A percentile compares a stretch with the other conserved stretches of the same genome.
Evolutionary conservation across 1,140 invertebrate species (phyloP).

Genomic region (Plutomurus gul): DNA sequence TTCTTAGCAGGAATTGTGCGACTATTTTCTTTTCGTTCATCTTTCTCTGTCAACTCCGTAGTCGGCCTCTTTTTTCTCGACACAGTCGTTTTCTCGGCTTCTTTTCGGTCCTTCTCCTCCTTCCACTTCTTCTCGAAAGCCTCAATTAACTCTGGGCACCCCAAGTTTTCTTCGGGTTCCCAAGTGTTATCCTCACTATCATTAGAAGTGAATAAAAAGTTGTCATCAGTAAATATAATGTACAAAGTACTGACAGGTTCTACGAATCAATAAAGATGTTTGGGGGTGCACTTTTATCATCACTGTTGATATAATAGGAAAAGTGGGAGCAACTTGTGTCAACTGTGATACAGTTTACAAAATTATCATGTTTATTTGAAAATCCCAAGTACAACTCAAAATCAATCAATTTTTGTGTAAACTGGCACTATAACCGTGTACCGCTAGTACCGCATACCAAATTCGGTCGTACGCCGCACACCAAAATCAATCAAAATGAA

Average conservation of each 20-base stretch:
- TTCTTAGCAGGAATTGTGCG: slow-evolving; percentile 23
- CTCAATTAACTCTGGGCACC: slow-evolving; percentile 88
- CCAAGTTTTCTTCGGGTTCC: slow-evolving; percentile 84
- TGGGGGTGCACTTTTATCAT: no score
- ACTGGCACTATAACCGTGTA: no score
- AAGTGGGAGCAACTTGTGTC: background rate
- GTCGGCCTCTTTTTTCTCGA: slow-evolving; percentile 36
- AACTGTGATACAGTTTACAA: background rate
- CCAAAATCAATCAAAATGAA: background rate
- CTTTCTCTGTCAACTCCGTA: slow-evolving; percentile 17
- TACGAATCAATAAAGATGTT: no score
- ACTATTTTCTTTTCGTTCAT: slow-evolving; percentile 35
- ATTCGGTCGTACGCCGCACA: no score
- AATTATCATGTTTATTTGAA: background rate
- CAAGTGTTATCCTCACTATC: slow-evolving; percentile 64
- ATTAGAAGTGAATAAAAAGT: background rate
- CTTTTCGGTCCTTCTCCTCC: slow-evolving; percentile 33
- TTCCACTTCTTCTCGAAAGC: slow-evolving; percentile 82
- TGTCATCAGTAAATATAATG: background rate
- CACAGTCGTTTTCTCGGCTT: background rate
- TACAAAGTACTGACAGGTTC: background rate
- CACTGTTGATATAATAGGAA: background rate
- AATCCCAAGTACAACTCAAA: background rate
- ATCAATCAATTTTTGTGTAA: no score
- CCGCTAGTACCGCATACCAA: no score